Percentiles rank a stretch among this genome's conserved stretches.
phyloP scores from a whole-genome alignment of 2,797 vertebrate species.

The Manis crassicaudata region DNA sequence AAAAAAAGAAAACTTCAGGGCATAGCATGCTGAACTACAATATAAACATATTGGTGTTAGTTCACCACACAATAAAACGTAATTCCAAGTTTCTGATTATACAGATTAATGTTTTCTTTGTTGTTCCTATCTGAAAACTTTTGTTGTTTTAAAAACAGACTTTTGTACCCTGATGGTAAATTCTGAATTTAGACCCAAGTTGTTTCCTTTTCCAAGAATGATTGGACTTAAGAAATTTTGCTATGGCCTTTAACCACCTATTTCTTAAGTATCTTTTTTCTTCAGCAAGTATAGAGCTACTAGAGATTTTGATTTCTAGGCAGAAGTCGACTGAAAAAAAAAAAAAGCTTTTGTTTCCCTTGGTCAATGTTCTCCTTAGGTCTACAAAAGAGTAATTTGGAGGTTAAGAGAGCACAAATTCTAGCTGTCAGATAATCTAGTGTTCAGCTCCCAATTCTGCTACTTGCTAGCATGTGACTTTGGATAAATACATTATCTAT shows the following conservation, averaged over 20 bases:
- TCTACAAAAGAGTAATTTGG: slow-evolving; percentile 29
- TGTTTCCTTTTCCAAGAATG: slow-evolving; percentile 47
- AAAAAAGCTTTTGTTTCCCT: slow-evolving; percentile 24
- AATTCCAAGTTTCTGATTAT: background rate
- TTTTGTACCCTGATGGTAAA: background rate
- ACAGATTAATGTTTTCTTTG: slow-evolving; percentile 1
- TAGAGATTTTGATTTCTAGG: slow-evolving; percentile 7
- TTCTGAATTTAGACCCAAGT: slow-evolving; percentile 9
- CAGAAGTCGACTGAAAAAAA: background rate
- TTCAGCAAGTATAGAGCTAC: background rate
- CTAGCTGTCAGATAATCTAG: background rate
- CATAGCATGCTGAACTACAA: background rate
- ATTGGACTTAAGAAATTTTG: slow-evolving; percentile 4
- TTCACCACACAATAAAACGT: background rate
- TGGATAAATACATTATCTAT: slow-evolving; percentile 29
- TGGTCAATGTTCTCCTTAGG: background rate
- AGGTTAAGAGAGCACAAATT: slow-evolving; percentile 4
- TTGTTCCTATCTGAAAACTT: slow-evolving; percentile 34
- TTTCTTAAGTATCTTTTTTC: background rate
- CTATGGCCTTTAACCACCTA: slow-evolving; percentile 15
- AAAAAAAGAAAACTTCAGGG: background rate
- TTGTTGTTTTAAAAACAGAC: slow-evolving; percentile 39
- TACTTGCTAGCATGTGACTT: background rate
- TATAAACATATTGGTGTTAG: slow-evolving; percentile 23
- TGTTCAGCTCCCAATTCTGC: slow-evolving; percentile 15